These are phyloP conservation scores for Hyalella azteca DNA, from an alignment of 2,888 invertebrate genomes.

Conservation along the genomic window DNA sequence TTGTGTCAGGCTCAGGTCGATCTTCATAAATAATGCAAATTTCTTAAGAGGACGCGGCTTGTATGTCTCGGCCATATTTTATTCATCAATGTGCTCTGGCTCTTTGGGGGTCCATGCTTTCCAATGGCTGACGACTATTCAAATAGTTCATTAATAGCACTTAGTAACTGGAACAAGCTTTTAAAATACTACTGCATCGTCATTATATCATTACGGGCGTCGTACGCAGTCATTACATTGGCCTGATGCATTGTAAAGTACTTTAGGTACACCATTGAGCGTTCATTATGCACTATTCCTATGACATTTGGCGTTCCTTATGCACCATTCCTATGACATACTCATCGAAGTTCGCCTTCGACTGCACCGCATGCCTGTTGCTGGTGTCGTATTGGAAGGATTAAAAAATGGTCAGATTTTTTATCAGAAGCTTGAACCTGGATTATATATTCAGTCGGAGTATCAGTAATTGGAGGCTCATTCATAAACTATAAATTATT, in stretches of 20 bases:
- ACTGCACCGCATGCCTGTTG: too few species aligned
- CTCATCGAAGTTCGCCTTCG: too few species aligned
- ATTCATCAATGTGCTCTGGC: neutral
- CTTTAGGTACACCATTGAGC: neutral
- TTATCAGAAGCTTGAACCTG: too few species aligned
- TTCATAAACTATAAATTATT: too few species aligned
- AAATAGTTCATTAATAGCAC: conserved; percentile 25
- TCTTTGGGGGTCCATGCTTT: neutral
- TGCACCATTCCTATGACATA: too few species aligned
- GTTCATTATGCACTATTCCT: conserved; percentile 15
- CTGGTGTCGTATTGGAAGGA: too few species aligned
- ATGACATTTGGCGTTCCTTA: too few species aligned
- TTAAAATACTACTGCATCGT: conserved; percentile 28
- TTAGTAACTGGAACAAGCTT: conserved; percentile 37
- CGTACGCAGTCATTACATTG: conserved; percentile 20
- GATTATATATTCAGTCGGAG: too few species aligned
- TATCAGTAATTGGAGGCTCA: too few species aligned
- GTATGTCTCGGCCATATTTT: too few species aligned
- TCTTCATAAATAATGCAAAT: neutral
- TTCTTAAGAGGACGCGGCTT: neutral
- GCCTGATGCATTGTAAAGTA: conserved; percentile 11
- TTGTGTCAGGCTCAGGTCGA: neutral
- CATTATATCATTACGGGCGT: conserved; percentile 20
- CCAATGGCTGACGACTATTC: neutral
- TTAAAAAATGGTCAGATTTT: too few species aligned